A percentile compares a stretch with the other conserved stretches of the same genome.
Evolutionary conservation across 2,888 invertebrate species (phyloP).

Genomic region (Cistogaster globosa): DNA sequence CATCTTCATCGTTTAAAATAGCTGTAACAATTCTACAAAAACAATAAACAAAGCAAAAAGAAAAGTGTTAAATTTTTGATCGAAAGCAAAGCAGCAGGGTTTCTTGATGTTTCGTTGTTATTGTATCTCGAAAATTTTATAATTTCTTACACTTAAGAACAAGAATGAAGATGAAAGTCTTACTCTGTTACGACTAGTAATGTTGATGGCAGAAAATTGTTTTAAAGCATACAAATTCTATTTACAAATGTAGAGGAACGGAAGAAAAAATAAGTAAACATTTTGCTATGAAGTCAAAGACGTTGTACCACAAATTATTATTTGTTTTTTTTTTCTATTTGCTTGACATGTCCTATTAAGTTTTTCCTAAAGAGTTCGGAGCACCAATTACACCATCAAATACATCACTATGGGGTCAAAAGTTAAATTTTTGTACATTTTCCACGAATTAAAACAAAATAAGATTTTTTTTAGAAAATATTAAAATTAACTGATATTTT

Average conservation of each 20-base stretch:
- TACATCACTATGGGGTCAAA: background rate
- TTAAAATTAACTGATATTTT: too few relatives aligned
- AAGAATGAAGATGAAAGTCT: slow-evolving; percentile 59
- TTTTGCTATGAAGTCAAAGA: slow-evolving; percentile 59
- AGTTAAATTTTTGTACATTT: too few relatives aligned
- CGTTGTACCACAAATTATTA: slow-evolving; percentile 45
- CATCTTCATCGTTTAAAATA: slow-evolving; percentile 23
- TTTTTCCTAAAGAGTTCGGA: background rate
- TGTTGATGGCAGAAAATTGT: slow-evolving; percentile 39
- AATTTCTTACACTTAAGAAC: slow-evolving; percentile 62
- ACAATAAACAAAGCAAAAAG: background rate
- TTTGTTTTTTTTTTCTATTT: background rate
- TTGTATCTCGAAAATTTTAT: slow-evolving; percentile 55
- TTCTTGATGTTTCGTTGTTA: slow-evolving; percentile 25
- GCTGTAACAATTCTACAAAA: slow-evolving; percentile 14
- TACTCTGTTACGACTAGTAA: slow-evolving; percentile 30
- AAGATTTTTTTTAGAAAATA: too few relatives aligned
- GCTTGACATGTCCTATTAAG: slow-evolving; percentile 11
- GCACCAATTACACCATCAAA: background rate
- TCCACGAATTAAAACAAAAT: too few relatives aligned
- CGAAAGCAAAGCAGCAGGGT: slow-evolving; percentile 30
- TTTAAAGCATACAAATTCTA: slow-evolving; percentile 12
- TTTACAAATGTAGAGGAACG: background rate
- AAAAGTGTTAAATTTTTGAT: slow-evolving; percentile 57
- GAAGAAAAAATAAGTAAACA: slow-evolving; percentile 54